Conservation (phyloP, 1,140 invertebrate genomes). For the Hesperophylax magnus region DNA sequence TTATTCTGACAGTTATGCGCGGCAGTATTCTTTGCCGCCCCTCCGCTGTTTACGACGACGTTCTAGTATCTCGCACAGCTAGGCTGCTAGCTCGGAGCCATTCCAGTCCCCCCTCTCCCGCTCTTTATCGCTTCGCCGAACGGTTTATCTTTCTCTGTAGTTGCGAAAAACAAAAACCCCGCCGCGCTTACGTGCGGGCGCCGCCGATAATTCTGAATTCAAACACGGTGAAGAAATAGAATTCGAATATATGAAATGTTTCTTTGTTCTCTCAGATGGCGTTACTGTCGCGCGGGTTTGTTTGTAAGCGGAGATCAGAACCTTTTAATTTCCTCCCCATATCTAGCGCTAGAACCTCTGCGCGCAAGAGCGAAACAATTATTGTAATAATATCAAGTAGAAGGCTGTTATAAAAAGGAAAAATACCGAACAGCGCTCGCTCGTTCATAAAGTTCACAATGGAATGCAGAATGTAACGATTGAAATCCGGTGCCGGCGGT, state of each 20-base stretch:
- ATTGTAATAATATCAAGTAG: conserved; percentile 38
- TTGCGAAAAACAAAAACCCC: conserved; percentile 53
- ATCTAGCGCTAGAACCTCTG: neutral
- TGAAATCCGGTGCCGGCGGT: conserved; percentile 51
- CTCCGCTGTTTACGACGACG: conserved; percentile 48
- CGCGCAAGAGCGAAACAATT: conserved; percentile 5
- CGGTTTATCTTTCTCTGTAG: conserved; percentile 49
- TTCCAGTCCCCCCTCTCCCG: conserved; percentile 31
- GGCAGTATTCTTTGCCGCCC: conserved; percentile 18
- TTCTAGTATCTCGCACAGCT: neutral
- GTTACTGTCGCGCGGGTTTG: neutral
- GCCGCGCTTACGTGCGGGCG: neutral
- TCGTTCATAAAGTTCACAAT: conserved; percentile 54
- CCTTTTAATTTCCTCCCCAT: conserved; percentile 2
- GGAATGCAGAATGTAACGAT: conserved; percentile 56
- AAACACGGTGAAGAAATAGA: neutral
- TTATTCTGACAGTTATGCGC: conserved; percentile 25
- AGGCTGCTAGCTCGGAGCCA: conserved; percentile 27
- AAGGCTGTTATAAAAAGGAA: conserved; percentile 49
- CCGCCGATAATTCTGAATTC: neutral
- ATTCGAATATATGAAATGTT: neutral
- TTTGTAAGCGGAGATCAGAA: conserved; percentile 19
- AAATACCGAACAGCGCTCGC: conserved; percentile 40
- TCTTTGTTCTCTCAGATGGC: neutral
- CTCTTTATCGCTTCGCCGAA: conserved; percentile 42